Conservation (phyloP, 2,888 invertebrate genomes). For the Brenthis ino region DNA sequence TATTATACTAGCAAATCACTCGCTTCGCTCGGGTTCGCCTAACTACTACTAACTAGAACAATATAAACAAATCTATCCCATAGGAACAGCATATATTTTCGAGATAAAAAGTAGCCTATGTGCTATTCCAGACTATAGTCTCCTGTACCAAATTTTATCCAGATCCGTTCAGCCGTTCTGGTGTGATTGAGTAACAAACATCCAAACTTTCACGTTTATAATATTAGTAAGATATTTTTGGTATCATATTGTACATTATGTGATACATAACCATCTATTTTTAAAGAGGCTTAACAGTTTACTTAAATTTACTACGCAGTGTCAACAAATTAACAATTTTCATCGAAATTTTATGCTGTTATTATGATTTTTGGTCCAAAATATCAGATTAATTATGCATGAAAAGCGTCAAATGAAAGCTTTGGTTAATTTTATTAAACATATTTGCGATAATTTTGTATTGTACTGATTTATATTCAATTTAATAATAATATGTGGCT, state of each 20-base stretch:
- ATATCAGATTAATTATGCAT: constrained; percentile 24
- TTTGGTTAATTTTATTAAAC: constrained; percentile 29
- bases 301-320: constrained; percentile 8
- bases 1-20: no score
- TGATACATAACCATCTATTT: neutral
- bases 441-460: constrained; percentile 25
- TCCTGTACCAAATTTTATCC: no score
- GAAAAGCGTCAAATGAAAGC: constrained; percentile 23
- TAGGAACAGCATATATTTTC: no score
- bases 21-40: no score
- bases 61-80: no score
- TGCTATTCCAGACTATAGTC: no score
- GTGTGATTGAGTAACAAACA: no score
- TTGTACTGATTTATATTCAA: constrained; percentile 21
- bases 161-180: no score
- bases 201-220: no score
- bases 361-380: constrained; percentile 21
- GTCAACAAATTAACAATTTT: constrained; percentile 18
- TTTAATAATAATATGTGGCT: constrained; percentile 24
- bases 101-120: no score
- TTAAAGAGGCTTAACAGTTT: neutral
- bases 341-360: constrained; percentile 10
- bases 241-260: neutral
- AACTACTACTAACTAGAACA: no score
- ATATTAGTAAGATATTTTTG: no score